A percentile compares a stretch with the other conserved stretches of the same genome.
Conservation (phyloP, 2,113 vertebrate genomes). For the Arothron firmamentum region DNA sequence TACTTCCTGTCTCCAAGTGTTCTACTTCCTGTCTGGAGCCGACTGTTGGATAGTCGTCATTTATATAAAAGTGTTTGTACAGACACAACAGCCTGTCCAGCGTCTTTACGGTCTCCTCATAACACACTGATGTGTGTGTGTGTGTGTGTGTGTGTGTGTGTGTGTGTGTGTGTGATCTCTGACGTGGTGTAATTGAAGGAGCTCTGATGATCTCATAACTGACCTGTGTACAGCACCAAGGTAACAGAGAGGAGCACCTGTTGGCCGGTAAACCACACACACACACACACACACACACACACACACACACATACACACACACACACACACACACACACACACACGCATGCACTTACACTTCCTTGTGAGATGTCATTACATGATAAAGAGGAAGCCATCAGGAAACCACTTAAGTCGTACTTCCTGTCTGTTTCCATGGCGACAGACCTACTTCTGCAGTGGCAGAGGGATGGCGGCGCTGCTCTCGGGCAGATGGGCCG, state of each 20-base stretch:
- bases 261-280: neutral
- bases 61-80: slow-evolving; percentile 53
- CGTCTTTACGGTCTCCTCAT: too few species aligned
- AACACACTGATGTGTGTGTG: neutral
- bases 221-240: slow-evolving; percentile 25
- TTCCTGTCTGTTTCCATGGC: slow-evolving; percentile 78
- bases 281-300: slow-evolving; percentile 4
- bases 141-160: slow-evolving; percentile 15
- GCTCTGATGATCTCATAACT: slow-evolving; percentile 37
- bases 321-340: slow-evolving; percentile 4
- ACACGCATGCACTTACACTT: slow-evolving; percentile 48
- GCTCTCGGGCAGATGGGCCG: slow-evolving; percentile 22
- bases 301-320: slow-evolving; percentile 33
- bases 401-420: slow-evolving; percentile 78
- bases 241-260: slow-evolving; percentile 15
- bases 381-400: slow-evolving; percentile 78
- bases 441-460: slow-evolving; percentile 64
- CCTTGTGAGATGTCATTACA: slow-evolving; percentile 74
- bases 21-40: slow-evolving; percentile 5
- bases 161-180: slow-evolving; percentile 41
- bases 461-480: slow-evolving; percentile 39
- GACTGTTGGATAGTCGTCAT: slow-evolving; percentile 40
- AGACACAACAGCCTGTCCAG: slow-evolving; percentile 17
- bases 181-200: slow-evolving; percentile 41
- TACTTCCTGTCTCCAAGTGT: too few species aligned